These are phyloP conservation scores for Scomber colias DNA, from an alignment of 2,113 vertebrate genomes.

Conservation along the genomic window DNA sequence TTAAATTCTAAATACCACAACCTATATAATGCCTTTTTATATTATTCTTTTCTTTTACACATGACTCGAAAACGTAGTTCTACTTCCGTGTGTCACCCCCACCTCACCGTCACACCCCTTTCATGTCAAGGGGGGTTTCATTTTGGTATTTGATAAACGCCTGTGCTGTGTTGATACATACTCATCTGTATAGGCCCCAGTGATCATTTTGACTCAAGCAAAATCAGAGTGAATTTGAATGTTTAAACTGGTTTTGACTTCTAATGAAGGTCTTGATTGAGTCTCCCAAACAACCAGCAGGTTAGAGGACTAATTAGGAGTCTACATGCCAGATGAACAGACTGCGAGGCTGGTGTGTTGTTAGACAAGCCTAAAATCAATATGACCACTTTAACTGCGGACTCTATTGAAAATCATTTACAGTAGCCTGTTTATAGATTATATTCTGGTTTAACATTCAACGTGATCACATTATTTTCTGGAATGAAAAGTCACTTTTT, in stretches of 20 bases:
- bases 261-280: constrained; percentile 18
- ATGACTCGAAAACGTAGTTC: background rate
- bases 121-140: constrained; percentile 8
- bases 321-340: constrained; percentile 67
- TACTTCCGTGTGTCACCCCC: background rate
- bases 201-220: background rate
- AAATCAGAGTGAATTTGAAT: background rate
- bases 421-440: background rate
- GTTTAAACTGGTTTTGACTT: background rate
- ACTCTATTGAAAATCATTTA: background rate
- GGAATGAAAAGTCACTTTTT: background rate
- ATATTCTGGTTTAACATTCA: background rate
- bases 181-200: background rate
- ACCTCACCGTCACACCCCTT: background rate
- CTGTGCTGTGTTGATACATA: constrained; percentile 36
- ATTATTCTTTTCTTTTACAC: background rate
- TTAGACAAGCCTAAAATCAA: constrained; percentile 64
- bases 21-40: background rate
- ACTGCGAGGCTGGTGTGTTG: constrained; percentile 51
- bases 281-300: constrained; percentile 63
- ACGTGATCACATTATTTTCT: background rate
- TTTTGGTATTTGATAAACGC: constrained; percentile 31
- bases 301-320: constrained; percentile 74
- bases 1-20: background rate
- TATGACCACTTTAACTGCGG: constrained; percentile 27